Percentiles rank a stretch among this genome's conserved stretches.
phyloP scores from a whole-genome alignment of 2,888 invertebrate genomes.

The Pollenia angustigena region DNA sequence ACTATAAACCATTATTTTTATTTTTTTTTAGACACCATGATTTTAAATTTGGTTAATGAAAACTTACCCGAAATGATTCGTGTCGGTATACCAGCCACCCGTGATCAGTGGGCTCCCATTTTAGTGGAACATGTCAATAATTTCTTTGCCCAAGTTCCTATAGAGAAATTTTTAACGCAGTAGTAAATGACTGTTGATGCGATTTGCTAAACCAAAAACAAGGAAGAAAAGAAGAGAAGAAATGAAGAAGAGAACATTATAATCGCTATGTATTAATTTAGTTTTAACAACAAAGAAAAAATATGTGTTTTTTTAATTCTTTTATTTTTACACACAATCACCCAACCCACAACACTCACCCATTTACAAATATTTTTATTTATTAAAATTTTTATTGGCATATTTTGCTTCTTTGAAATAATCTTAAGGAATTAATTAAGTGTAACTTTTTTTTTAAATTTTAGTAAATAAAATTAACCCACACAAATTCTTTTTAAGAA shows the following conservation, averaged over 20 bases:
- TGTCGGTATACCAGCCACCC: conserved; percentile 85
- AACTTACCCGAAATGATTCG: conserved; percentile 86
- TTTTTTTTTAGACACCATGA: conserved; percentile 80
- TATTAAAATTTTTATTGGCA: conserved; percentile 42
- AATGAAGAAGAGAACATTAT: conserved; percentile 20
- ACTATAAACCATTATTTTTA: too few species aligned
- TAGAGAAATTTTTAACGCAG: conserved; percentile 81
- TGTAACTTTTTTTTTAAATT: conserved; percentile 25
- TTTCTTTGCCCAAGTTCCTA: conserved; percentile 83
- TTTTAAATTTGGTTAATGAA: conserved; percentile 85
- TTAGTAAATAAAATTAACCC: conserved; percentile 32
- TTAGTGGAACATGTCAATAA: conserved; percentile 81
- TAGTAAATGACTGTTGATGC: conserved; percentile 45
- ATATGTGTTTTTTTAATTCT: conserved; percentile 4
- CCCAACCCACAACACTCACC: neutral
- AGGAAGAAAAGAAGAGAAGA: conserved; percentile 48
- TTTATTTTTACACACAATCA: conserved; percentile 12
- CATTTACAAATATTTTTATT: conserved; percentile 40
- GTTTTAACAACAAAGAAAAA: neutral
- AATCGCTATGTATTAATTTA: conserved; percentile 30
- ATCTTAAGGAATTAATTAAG: conserved; percentile 39
- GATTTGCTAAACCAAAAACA: conserved; percentile 32
- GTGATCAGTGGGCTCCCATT: conserved; percentile 83
- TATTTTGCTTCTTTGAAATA: conserved; percentile 7
- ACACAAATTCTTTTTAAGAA: conserved; percentile 28